Evolutionary conservation across 2,113 vertebrate genomes (phyloP), one percentile per base, ranked within the genome.

Genomic region (Eclectus roratus): DNA sequence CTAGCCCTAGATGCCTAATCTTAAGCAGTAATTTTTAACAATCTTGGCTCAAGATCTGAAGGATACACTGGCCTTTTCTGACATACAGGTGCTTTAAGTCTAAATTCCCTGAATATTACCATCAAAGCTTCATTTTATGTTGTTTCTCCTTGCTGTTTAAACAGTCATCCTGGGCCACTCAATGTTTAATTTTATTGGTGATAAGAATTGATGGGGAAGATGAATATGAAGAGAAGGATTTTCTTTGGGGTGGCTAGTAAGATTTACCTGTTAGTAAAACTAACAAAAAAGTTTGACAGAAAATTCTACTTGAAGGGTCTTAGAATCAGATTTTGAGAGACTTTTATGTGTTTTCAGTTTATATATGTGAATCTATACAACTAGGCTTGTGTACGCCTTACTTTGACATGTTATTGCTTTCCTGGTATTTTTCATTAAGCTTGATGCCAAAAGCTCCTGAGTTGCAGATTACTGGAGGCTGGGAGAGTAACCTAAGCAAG

Each of bases 371-470:
- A 88, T 70, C 35, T 85, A 63, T 66, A 85, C 27, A 58, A 44
- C 43, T 39, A 87, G 76, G 28, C 14, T 92, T 64, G 43, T 66
- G 55, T 50, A 61, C 4, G 2, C 35, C 49, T 88, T 93, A 60
- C 33, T 81, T 84, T 76, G 81, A 89, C 58, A 58, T 39, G 72
- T 85, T 94, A 95, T 85, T 90, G 58, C 88, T 93, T 94, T 91
- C 39, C 55, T 78, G 72, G 69, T 93, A 94, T 94, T 96, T 97
- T 95, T 95, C 92, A 94, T 96, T 88, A 93, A 93, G 80, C 47
- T 56, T 5, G 7, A 68, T 93, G 92, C 76, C 92, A 86, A 88
- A 94, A 92, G 77, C 73, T 93, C 77, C 80, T 81, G 77, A 89
- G 39, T 35, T 86, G 86, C 68, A 92, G 33, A 63, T 88, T 93